Evolutionary conservation across 2,888 invertebrate genomes (phyloP).

Genomic region (Rhimphoctona megacephalus): DNA sequence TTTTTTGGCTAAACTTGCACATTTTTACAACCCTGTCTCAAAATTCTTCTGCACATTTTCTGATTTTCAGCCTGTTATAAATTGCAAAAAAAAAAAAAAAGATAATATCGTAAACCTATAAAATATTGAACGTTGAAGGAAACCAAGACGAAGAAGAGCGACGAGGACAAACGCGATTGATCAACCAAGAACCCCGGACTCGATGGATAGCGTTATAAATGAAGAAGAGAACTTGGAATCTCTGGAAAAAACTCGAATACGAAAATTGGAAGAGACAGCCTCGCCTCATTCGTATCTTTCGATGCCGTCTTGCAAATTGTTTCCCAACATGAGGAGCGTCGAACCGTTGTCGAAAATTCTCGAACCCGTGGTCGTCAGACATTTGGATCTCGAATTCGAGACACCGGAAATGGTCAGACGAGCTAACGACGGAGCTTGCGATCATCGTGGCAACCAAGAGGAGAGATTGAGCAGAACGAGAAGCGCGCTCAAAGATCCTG

Average conservation of each 20-base stretch:
- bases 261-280: conserved; percentile 77
- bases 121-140: conserved; percentile 29
- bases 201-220: conserved; percentile 74
- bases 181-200: conserved; percentile 77
- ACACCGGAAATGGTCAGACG: conserved; percentile 78
- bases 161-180: conserved; percentile 76
- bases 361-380: conserved; percentile 90
- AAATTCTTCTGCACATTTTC: background rate
- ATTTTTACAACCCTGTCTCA: no score
- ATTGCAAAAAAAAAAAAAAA: background rate
- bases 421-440: conserved; percentile 65
- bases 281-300: conserved; percentile 92
- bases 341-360: conserved; percentile 92
- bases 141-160: conserved; percentile 73
- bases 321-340: conserved; percentile 91
- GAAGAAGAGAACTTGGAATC: conserved; percentile 75
- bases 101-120: background rate
- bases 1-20: no score
- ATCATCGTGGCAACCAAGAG: conserved; percentile 75
- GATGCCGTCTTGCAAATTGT: conserved; percentile 94
- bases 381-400: conserved; percentile 80
- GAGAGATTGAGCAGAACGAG: conserved; percentile 88
- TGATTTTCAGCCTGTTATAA: background rate
- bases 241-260: conserved; percentile 75
- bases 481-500: conserved; percentile 91